phyloP scores from a whole-genome alignment of 2,113 vertebrate species.

The Pardalotus punctatus region DNA sequence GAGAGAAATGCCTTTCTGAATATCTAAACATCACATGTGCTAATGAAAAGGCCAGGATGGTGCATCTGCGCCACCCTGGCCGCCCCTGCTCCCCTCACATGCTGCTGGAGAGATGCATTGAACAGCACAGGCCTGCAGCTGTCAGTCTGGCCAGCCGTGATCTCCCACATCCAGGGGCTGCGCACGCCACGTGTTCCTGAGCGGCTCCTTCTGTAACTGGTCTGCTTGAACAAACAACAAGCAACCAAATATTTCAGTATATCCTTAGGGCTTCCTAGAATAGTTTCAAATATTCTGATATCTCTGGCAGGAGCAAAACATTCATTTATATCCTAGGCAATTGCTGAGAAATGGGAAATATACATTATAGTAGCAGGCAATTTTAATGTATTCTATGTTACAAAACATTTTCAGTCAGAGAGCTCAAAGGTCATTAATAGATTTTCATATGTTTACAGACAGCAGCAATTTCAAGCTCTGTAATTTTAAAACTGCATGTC shows the following conservation, averaged over 20 bases:
- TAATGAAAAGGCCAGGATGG: not conserved
- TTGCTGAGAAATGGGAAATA: not conserved
- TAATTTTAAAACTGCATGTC: constrained; percentile 53
- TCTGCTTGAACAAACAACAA: not conserved
- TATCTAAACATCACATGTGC: accelerated
- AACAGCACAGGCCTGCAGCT: not conserved
- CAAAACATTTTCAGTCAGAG: constrained; percentile 23
- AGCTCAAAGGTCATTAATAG: constrained; percentile 60
- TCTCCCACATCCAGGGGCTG: not conserved
- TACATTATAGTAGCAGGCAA: not conserved
- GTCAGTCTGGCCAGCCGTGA: not conserved
- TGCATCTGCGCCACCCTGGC: not conserved
- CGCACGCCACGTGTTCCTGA: not conserved
- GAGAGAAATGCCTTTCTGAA: not conserved
- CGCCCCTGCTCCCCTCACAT: not conserved
- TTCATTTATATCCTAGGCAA: not conserved
- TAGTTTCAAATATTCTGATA: not conserved
- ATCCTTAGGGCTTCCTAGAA: constrained; percentile 14
- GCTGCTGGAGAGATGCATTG: not conserved
- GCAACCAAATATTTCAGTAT: not conserved
- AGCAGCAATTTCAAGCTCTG: constrained; percentile 55
- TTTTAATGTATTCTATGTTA: constrained; percentile 36
- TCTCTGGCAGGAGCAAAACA: not conserved
- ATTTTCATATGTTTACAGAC: constrained; percentile 61
- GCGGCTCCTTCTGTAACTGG: not conserved